Percentiles rank a stretch among this genome's conserved stretches.
Evolutionary conservation across 2,797 vertebrate species (phyloP).

Genomic region (Stomatorhinus walkeri): DNA sequence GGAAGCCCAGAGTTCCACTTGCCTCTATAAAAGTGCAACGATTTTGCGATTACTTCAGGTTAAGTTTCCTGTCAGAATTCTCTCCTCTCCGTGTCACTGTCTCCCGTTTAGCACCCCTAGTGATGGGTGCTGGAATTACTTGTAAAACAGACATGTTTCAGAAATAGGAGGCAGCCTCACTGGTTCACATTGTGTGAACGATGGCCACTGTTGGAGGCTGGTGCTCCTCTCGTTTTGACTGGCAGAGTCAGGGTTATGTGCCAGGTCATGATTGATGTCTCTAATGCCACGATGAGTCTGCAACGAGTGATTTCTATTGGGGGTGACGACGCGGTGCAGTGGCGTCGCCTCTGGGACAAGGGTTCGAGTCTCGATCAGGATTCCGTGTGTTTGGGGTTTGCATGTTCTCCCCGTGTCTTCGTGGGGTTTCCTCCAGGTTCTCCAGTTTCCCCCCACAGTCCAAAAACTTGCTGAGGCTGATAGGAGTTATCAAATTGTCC

Average conservation of each 20-base stretch:
- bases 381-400: no score
- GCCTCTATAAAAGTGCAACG: background rate
- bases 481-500: no score
- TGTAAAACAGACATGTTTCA: background rate
- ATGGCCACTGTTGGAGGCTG: background rate
- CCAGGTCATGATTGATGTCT: background rate
- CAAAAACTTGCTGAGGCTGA: no score
- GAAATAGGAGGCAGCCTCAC: background rate
- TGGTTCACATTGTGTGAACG: constrained; percentile 21
- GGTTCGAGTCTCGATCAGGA: background rate
- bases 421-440: no score
- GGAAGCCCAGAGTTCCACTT: background rate
- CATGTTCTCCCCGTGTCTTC: no score
- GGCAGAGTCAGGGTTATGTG: background rate
- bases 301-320: background rate
- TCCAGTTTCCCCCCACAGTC: no score
- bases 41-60: background rate
- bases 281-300: background rate
- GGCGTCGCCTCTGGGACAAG: background rate
- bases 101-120: background rate
- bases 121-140: background rate
- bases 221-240: background rate
- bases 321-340: background rate
- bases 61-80: background rate
- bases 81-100: background rate